Base-by-base conservation (phyloP, 2,888 invertebrate species). In the Drosophila percnosoma region DNA sequence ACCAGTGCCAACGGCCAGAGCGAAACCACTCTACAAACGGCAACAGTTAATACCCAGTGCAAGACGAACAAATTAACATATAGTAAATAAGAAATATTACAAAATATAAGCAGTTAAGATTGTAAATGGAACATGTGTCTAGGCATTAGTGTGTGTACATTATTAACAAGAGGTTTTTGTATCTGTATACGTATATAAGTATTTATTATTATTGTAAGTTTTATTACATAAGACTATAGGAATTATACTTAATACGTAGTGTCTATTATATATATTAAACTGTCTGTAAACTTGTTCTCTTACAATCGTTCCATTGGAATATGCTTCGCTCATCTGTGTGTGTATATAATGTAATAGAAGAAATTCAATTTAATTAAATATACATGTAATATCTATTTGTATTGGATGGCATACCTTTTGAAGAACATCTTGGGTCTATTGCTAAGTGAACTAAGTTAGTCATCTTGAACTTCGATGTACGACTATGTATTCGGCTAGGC, bases 211-310 rank as follows among this genome's bases (percentile, higher is more conserved):
- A 59, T 75, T 74, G 55, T 69, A 72, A 70, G 42, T 74, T 68
- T 79, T 77, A 73, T 83, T 78, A 78, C 48, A 75, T 87, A 80
- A 64, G 72, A 75, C 89, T 84, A 87, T 89, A 84, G 89, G 87
- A 87, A 80, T 77, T 83, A 89, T 59, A 68, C 61, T 81, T 71
- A 82, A 73, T 78, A 69, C 49, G 34, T 71, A 74, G 38, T 68
- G 54, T 74, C 52, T 75, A 62, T 45, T 69, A 33, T 83, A 72
- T 76, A 57, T 76, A 57, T 67, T 63, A 33, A 61, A 54, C 59
- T 52, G 49, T 51, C 48, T 53, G 55, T 68, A 75, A 86, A 74
- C 77, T 69, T 33, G 49, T 73, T 85, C 71, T 73, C 53, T 78
- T 85, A 76, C 68, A 86, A 71, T 80, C 69, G 66, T 73, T 80